Percentiles rank a stretch among this genome's conserved stretches.
phyloP scores from a whole-genome alignment of 2,797 vertebrate genomes.

The Cetoscarus ocellatus region DNA sequence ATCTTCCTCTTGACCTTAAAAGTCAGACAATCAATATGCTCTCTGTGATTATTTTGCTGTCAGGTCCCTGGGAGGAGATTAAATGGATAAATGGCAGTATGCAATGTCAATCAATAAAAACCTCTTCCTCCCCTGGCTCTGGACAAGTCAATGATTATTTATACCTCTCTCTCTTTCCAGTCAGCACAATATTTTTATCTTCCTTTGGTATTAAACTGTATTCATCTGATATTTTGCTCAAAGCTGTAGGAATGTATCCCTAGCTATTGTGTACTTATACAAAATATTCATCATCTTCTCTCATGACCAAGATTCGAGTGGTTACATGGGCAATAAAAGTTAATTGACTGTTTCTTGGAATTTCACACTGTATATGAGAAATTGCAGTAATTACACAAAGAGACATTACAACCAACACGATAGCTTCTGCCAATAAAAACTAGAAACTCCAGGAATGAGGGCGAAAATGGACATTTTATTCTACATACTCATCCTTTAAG shows the following conservation, averaged over 20 bases:
- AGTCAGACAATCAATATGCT: slow-evolving; percentile 35
- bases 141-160: slow-evolving; percentile 41
- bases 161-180: slow-evolving; percentile 17
- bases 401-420: slow-evolving; percentile 8
- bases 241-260: slow-evolving; percentile 29
- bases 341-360: slow-evolving; percentile 69
- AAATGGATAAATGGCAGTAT: slow-evolving; percentile 62
- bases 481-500: slow-evolving; percentile 27
- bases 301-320: slow-evolving; percentile 39
- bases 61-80: slow-evolving; percentile 49
- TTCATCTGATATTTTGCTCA: slow-evolving; percentile 12
- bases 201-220: slow-evolving; percentile 16
- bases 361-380: slow-evolving; percentile 59
- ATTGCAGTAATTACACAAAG: slow-evolving; percentile 62
- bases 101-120: slow-evolving; percentile 68
- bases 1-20: slow-evolving; percentile 38
- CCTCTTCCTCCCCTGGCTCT: slow-evolving; percentile 54
- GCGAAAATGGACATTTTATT: slow-evolving; percentile 18
- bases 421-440: slow-evolving; percentile 8
- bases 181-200: slow-evolving; percentile 7
- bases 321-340: slow-evolving; percentile 57
- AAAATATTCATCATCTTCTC: slow-evolving; percentile 57
- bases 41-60: slow-evolving; percentile 27
- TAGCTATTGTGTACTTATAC: slow-evolving; percentile 1
- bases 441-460: slow-evolving; percentile 4